Conservation (phyloP, 2,888 invertebrate genomes). For the Platycnemis pennipes region DNA sequence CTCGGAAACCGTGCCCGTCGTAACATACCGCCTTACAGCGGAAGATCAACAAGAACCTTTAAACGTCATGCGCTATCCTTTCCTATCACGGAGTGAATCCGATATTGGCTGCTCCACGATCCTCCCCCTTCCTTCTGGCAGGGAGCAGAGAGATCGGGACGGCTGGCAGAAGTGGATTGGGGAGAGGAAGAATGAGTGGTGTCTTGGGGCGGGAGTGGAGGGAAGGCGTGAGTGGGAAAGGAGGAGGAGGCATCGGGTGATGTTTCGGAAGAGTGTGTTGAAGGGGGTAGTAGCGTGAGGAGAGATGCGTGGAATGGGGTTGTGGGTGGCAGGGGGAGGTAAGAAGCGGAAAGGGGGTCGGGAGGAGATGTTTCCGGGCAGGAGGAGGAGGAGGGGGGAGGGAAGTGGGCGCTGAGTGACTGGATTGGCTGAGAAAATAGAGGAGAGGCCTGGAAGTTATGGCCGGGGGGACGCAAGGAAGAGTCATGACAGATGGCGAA, state of each 20-base stretch:
- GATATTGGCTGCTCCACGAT: conserved; percentile 57
- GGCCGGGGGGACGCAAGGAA: conserved; percentile 32
- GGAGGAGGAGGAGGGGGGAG: background rate
- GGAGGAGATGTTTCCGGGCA: background rate
- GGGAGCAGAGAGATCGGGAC: background rate
- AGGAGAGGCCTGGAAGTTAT: conserved; percentile 19
- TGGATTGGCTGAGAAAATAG: conserved; percentile 5
- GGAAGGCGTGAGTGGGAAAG: background rate
- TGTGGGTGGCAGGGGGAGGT: too few species aligned
- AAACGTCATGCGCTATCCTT: conserved; percentile 24
- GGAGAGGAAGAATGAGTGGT: background rate
- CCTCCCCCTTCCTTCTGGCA: background rate
- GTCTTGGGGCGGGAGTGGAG: too few species aligned
- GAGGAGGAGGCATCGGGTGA: background rate
- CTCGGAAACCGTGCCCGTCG: background rate
- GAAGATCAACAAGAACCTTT: conserved; percentile 13
- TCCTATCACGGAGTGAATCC: conserved; percentile 52
- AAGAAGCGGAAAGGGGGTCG: background rate
- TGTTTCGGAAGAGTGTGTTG: background rate
- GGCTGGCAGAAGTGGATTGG: background rate
- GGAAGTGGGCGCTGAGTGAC: conserved; percentile 16
- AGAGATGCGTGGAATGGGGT: too few species aligned
- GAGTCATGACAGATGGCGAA: conserved; percentile 59
- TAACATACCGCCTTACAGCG: background rate
- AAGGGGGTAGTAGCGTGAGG: too few species aligned